Evolutionary conservation across 1,140 invertebrate species (phyloP).

Genomic region (Araneus ventricosus): DNA sequence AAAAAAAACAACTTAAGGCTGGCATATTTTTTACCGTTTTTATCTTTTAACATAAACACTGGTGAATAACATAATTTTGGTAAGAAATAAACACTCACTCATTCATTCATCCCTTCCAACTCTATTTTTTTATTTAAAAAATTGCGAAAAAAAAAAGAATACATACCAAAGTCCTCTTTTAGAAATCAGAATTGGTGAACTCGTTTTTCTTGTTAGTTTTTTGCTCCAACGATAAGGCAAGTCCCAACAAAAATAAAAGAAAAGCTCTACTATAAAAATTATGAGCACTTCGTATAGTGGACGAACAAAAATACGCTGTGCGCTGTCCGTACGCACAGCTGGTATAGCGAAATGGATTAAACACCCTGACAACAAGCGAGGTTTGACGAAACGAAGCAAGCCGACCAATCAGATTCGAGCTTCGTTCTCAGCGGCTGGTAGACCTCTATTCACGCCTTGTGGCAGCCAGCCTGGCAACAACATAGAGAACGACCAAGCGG

Average conservation of each 20-base stretch:
- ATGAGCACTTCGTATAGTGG: not conserved
- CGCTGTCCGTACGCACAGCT: slow-evolving; percentile 58
- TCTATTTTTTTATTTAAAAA: not conserved
- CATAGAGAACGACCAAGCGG: not conserved
- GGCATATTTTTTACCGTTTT: too few species aligned
- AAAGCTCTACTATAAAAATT: slow-evolving; percentile 22
- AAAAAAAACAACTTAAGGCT: not conserved
- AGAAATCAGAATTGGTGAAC: not conserved
- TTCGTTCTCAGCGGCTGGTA: slow-evolving; percentile 52
- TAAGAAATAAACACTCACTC: not conserved
- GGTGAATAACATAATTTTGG: not conserved
- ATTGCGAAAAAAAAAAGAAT: not conserved
- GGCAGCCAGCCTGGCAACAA: slow-evolving; percentile 65
- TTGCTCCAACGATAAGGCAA: not conserved
- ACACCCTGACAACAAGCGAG: slow-evolving; percentile 72
- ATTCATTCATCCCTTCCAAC: not conserved
- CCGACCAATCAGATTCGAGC: slow-evolving; percentile 62
- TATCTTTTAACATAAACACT: not conserved
- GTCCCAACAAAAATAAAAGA: not conserved
- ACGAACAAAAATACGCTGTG: slow-evolving; percentile 9
- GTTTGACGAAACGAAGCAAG: slow-evolving; percentile 27
- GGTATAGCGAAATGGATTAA: slow-evolving; percentile 55
- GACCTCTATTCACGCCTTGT: slow-evolving; percentile 49
- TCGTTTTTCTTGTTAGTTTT: not conserved
- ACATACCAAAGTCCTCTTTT: slow-evolving; percentile 36